Percentiles rank a stretch among this genome's conserved stretches.
These are phyloP conservation scores for Callinectes sapidus DNA, from an alignment of 2,888 invertebrate species.

Conservation along the genomic window DNA sequence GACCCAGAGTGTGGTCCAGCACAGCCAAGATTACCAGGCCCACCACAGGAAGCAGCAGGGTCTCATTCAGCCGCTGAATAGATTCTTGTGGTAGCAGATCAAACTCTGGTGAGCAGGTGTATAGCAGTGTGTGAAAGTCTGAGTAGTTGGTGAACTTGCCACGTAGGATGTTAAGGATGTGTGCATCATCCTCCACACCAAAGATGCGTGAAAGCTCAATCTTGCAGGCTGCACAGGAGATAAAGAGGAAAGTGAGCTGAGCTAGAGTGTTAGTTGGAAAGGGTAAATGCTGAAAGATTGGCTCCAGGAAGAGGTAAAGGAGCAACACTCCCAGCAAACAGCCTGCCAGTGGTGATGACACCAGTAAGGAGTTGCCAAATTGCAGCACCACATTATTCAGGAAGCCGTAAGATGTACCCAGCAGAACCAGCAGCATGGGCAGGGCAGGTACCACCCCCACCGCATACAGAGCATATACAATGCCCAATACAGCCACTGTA, in stretches of 20 bases:
- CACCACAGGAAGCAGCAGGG: slow-evolving; percentile 81
- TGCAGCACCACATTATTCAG: slow-evolving; percentile 77
- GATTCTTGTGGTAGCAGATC: slow-evolving; percentile 82
- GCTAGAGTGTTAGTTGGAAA: slow-evolving; percentile 68
- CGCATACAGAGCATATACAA: slow-evolving; percentile 71
- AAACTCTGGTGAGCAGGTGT: slow-evolving; percentile 87
- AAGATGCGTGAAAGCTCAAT: slow-evolving; percentile 76
- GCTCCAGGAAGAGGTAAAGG: slow-evolving; percentile 72
- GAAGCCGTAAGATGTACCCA: slow-evolving; percentile 73
- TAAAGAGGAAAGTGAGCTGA: slow-evolving; percentile 72
- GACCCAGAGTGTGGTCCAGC: slow-evolving; percentile 46
- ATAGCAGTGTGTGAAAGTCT: slow-evolving; percentile 86
- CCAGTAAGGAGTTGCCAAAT: slow-evolving; percentile 80
- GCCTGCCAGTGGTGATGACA: slow-evolving; percentile 77
- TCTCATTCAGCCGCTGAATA: slow-evolving; percentile 78
- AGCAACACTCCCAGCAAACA: slow-evolving; percentile 74
- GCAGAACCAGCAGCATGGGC: slow-evolving; percentile 66
- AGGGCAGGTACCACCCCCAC: slow-evolving; percentile 60
- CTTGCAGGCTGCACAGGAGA: slow-evolving; percentile 77
- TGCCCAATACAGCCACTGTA: slow-evolving; percentile 68
- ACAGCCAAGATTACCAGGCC: slow-evolving; percentile 76
- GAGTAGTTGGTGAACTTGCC: slow-evolving; percentile 83
- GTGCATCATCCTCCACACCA: slow-evolving; percentile 77
- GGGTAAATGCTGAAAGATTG: slow-evolving; percentile 70
- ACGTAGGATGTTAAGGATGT: slow-evolving; percentile 84